phyloP scores from a whole-genome alignment of 2,113 vertebrate species.

The Varanus salvator region DNA sequence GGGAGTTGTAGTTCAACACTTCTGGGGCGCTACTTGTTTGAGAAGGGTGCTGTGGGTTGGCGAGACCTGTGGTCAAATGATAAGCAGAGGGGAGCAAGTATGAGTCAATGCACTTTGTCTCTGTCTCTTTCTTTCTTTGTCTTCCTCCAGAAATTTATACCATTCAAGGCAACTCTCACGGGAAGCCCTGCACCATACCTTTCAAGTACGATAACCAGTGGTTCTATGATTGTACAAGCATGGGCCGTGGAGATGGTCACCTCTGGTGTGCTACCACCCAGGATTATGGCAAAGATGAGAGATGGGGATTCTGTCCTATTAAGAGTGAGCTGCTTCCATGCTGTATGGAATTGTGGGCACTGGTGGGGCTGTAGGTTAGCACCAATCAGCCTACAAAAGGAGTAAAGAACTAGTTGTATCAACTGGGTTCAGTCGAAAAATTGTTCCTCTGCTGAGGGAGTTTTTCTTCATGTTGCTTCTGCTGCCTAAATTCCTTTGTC shows the following conservation, averaged over 20 bases:
- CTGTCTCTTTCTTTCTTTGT: not conserved
- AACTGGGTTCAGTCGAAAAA: too few species aligned
- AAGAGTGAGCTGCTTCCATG: constrained; percentile 83
- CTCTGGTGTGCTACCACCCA: constrained; percentile 96
- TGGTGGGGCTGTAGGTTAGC: too few species aligned
- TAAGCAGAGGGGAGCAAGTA: not conserved
- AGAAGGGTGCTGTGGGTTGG: not conserved
- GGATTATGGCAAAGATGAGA: constrained; percentile 93
- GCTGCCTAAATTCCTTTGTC: not conserved
- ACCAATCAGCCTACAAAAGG: accelerated
- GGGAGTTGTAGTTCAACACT: too few species aligned
- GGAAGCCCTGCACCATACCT: constrained; percentile 93
- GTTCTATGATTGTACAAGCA: constrained; percentile 93
- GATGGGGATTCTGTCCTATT: constrained; percentile 97
- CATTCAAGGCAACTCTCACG: constrained; percentile 95
- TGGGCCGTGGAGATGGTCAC: constrained; percentile 92
- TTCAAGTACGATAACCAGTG: constrained; percentile 95
- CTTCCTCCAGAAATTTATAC: constrained; percentile 91
- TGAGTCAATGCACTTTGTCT: not conserved
- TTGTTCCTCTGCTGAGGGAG: too few species aligned
- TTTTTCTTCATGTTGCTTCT: not conserved
- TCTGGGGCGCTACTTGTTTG: not conserved
- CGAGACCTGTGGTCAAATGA: not conserved
- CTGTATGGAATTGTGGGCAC: accelerated
- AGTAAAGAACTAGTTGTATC: not conserved